A percentile compares a stretch with the other conserved stretches of the same genome.
Conservation (phyloP, 35 echinoderm and acorn worm genomes). For the Apostichopus parvimensis region DNA sequence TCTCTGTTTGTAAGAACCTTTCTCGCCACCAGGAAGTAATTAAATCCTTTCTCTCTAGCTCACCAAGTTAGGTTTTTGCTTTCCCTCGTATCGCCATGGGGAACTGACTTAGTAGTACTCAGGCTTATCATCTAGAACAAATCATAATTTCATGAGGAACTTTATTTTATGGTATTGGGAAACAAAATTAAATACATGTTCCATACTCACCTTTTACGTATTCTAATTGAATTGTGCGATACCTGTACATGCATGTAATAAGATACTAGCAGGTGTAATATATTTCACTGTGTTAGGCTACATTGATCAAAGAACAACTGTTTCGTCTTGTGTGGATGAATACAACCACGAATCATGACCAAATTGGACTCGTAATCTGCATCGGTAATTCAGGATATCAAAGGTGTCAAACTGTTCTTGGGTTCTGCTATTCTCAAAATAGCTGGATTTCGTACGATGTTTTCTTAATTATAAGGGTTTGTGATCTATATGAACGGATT, state of each 20-base stretch:
- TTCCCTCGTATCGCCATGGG: conserved; percentile 35
- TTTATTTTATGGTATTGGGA: neutral
- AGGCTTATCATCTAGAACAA: conserved; percentile 42
- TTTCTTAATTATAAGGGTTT: too few relatives aligned
- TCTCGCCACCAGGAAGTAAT: conserved; percentile 45
- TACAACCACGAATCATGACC: too few relatives aligned
- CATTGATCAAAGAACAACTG: neutral
- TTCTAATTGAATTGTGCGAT: conserved; percentile 14
- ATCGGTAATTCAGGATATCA: neutral
- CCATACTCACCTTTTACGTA: neutral
- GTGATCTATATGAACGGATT: too few relatives aligned
- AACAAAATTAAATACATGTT: conserved; percentile 51
- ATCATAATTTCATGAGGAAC: conserved; percentile 50
- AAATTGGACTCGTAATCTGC: neutral
- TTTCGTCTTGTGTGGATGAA: neutral
- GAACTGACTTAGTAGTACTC: conserved; percentile 30
- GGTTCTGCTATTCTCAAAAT: too few relatives aligned
- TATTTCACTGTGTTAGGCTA: conserved; percentile 13
- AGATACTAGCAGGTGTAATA: neutral
- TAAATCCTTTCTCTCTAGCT: conserved; percentile 45
- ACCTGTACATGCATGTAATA: neutral
- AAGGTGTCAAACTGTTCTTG: too few relatives aligned
- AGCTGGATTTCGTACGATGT: too few relatives aligned
- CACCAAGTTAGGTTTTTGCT: conserved; percentile 9
- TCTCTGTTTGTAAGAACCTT: conserved; percentile 30